Percentiles rank a stretch among this genome's conserved stretches.
Evolutionary conservation across 2,113 vertebrate species (phyloP).

Genomic region (Craseonycteris thonglongyai): DNA sequence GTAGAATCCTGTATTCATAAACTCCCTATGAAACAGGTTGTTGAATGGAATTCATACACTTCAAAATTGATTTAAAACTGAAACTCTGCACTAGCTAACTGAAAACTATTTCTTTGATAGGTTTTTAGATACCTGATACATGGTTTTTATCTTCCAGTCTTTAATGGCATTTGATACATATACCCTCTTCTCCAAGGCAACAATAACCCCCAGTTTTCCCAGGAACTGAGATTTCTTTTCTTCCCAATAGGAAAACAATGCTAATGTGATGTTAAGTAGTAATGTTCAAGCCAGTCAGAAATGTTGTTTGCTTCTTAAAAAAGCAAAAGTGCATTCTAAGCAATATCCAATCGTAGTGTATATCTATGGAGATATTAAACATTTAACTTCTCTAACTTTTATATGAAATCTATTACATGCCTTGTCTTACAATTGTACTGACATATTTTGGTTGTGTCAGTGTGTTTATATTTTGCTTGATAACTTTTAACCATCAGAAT

Average conservation of each 20-base stretch:
- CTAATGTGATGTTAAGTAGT: not conserved
- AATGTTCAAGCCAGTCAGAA: not conserved
- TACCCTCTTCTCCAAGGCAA: not conserved
- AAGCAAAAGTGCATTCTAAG: not conserved
- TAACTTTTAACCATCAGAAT: not conserved
- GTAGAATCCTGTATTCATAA: not conserved
- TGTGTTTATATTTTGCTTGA: not conserved
- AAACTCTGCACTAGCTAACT: not conserved
- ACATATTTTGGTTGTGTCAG: not conserved
- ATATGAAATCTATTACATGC: not conserved
- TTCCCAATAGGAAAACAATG: not conserved
- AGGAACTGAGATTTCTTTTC: constrained; percentile 12
- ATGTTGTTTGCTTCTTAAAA: constrained; percentile 2
- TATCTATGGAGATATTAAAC: not conserved
- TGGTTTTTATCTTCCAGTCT: constrained; percentile 6
- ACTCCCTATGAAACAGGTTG: not conserved
- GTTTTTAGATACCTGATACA: not conserved
- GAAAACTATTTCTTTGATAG: constrained; percentile 1
- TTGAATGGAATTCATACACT: not conserved
- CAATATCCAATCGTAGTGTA: not conserved
- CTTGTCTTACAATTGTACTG: not conserved
- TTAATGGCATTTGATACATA: not conserved
- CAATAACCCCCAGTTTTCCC: not conserved
- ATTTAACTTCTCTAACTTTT: not conserved
- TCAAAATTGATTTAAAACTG: constrained; percentile 9